Evolutionary conservation across 2,888 invertebrate genomes (phyloP), one percentile per base, ranked within the genome.

Genomic region (Pheosia gnoma): DNA sequence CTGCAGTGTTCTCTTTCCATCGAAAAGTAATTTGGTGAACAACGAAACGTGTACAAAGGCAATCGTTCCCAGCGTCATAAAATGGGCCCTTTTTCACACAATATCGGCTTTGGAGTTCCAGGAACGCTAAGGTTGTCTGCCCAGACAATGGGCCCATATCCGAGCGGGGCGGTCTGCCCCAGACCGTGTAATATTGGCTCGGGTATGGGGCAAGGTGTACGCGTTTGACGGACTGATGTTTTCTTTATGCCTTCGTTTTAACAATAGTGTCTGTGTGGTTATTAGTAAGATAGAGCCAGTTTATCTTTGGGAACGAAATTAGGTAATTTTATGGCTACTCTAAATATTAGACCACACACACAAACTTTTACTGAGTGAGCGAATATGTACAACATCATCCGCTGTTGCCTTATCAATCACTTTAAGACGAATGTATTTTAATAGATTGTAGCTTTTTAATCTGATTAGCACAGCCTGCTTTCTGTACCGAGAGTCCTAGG

Each of bases 141-240:
- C 60, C 56, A 66, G 67, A 74, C 70, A 74, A 72, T 75, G 67
- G 62, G 57, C 63, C 67, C 61, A 70, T 69, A 71, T 68, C 65
- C 65, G 13, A 36, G 62, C 45, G 60, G 25, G 25, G 56, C 60
- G 58, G 65, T 65, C 61, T 59, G 59, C 41, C 57, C 37, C 56
- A 60, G 63, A 66, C 65, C 65, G 61, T 65, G 65, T 39, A 62
- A 63, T 38, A 11, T 36, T 57, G 57, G 45, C 45, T 57, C 3
- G 11, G 39, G 13, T 37, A 9, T 5, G 57, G 59, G 4, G 0
- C 4, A 70, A 65, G 56, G 49, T n/a, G 59, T 38, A 36, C 61
- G 60, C 62, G 53, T 3, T 61, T 57, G 60, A 60, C 53, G 59
- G 43, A 60, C 41, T 57, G 41, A 8, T 3, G 8, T 45, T 3